Conservation (phyloP, 2,888 invertebrate genomes). For the Anagyrus pseudococci region DNA sequence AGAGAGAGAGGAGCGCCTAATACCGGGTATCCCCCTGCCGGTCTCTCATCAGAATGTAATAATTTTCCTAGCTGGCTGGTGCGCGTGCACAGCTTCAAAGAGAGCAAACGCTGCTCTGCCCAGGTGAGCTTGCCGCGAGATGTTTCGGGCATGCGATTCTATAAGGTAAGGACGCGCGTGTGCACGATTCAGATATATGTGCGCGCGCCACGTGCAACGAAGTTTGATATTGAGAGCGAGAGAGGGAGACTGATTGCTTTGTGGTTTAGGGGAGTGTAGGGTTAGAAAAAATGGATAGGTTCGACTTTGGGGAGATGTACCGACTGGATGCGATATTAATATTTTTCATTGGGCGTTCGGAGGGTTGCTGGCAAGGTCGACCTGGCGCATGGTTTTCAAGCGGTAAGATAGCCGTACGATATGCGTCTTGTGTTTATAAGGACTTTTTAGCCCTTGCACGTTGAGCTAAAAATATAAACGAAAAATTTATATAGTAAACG, state of each 20-base stretch:
- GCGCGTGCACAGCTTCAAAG: neutral
- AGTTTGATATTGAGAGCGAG: slow-evolving; percentile 29
- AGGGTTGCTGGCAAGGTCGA: no score
- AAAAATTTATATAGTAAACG: no score
- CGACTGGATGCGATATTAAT: no score
- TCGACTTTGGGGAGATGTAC: neutral
- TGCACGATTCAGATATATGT: neutral
- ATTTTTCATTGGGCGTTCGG: no score
- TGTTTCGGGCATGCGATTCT: neutral
- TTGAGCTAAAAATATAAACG: no score
- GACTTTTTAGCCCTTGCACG: no score
- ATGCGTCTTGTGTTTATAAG: no score
- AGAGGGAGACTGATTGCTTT: neutral
- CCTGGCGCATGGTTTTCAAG: neutral
- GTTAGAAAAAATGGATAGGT: neutral
- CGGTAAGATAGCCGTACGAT: no score
- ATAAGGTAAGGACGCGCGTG: neutral
- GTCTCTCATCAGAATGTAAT: slow-evolving; percentile 59
- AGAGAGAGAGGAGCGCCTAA: neutral
- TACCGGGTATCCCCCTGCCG: slow-evolving; percentile 29
- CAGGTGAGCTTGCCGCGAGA: slow-evolving; percentile 13
- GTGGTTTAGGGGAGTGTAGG: neutral
- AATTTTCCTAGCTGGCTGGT: slow-evolving; percentile 49
- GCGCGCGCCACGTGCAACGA: slow-evolving; percentile 10
- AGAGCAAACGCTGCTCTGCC: slow-evolving; percentile 22